Conservation (phyloP, 2,888 invertebrate genomes). For the Mimachlamys varia region DNA sequence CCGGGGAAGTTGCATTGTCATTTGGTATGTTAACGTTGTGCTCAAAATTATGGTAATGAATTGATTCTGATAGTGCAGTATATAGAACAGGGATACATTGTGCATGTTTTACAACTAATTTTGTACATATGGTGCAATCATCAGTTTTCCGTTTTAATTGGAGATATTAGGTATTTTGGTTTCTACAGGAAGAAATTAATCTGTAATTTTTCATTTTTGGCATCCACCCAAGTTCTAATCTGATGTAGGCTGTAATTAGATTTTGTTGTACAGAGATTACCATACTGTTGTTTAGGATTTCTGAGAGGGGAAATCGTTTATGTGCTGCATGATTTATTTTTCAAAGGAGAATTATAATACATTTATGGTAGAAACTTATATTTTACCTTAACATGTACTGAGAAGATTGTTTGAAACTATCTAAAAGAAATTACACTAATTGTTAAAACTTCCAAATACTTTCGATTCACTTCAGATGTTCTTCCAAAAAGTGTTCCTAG, state of each 20-base stretch:
- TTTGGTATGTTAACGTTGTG: not conserved
- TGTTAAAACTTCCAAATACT: too few relatives aligned
- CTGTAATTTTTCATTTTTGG: not conserved
- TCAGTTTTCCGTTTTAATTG: not conserved
- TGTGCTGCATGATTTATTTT: not conserved
- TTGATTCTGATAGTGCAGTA: not conserved
- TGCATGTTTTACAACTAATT: not conserved
- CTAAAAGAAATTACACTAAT: too few relatives aligned
- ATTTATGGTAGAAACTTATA: not conserved
- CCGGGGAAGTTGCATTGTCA: not conserved
- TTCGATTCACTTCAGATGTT: too few relatives aligned
- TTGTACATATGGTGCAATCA: not conserved
- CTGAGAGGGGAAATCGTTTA: not conserved
- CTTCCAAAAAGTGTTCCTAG: too few relatives aligned
- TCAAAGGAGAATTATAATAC: not conserved
- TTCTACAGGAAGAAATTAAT: not conserved
- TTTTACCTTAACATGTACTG: not conserved
- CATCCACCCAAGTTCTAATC: not conserved
- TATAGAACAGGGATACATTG: not conserved
- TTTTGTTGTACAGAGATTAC: not conserved
- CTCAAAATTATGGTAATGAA: not conserved
- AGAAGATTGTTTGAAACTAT: too few relatives aligned
- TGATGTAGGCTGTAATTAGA: constrained; percentile 31
- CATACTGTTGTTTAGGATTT: not conserved
- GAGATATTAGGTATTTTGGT: not conserved